Evolutionary conservation across 2,888 invertebrate genomes (phyloP).

Genomic region (Anarsia innoxiella): DNA sequence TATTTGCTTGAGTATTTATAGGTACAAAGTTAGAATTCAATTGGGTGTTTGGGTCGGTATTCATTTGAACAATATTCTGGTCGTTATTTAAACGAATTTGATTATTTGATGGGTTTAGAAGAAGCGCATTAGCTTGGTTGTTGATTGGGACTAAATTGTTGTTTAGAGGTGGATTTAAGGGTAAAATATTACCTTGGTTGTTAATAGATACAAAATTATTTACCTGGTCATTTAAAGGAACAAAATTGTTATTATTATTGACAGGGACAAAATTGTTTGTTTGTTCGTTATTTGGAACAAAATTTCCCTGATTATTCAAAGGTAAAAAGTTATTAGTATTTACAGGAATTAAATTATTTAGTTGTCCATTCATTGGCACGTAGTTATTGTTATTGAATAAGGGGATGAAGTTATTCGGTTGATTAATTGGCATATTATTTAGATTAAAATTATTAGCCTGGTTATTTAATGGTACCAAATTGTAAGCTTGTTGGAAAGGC

Average conservation of each 20-base stretch:
- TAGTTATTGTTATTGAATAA: background rate
- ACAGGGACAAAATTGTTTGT: background rate
- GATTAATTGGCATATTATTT: background rate
- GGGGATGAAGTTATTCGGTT: constrained; percentile 1
- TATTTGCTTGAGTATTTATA: no score
- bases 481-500: constrained; percentile 1
- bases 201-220: constrained; percentile 3
- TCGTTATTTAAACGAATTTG: no score
- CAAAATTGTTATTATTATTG: background rate
- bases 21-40: no score
- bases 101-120: no score
- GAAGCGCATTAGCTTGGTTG: no score
- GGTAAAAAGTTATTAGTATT: background rate
- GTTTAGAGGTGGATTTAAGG: constrained; percentile 5
- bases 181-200: background rate
- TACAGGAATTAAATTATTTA: background rate
- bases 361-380: background rate
- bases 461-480: constrained; percentile 3
- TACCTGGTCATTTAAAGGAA: constrained; percentile 2
- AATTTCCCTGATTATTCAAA: constrained; percentile 3
- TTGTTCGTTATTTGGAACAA: background rate
- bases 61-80: no score
- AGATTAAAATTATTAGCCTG: background rate
- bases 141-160: constrained; percentile 2
- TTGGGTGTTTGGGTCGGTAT: no score